Base-by-base conservation (phyloP, 2,888 invertebrate species). In the Chrysopilus asiliformis region DNA sequence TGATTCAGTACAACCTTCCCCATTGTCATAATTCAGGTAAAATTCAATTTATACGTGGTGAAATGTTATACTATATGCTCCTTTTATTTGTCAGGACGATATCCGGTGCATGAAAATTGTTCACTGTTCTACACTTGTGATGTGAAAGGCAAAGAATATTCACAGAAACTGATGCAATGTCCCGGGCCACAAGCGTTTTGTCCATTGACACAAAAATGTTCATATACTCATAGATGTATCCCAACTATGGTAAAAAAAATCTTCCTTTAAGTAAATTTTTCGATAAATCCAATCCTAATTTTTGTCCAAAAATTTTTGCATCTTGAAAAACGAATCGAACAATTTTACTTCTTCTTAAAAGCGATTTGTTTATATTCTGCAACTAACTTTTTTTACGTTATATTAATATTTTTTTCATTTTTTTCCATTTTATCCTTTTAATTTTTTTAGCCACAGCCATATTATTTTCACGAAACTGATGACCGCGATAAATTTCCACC, bases 111-210 rank as follows among this genome's bases (percentile, higher is more conserved):
- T n/a, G 44, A 54, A 6, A 52, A 59, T 22, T 57, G 58, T 38
- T 52, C 51, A 19, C 44, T 55, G 13, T 65, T 56, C 38, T 60
- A 58, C 32, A 53, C 50, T 27, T 65, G 65, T 39, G 53, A 58
- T 19, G 36, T 45, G 20, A 42, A 40, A 29, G 43, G 41, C 17
- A 34, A 43, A 26, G 42, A 53, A 20, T 46, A 50, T 34, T 49
- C 47, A 16, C 53, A 53, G 4, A 51, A 50, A 27, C 47, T 62
- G 3, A 53, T 53, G 31, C 46, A 51, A 24, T 65, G 65, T 40
- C 60, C 60, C 1, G 38, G 40, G 3, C 46, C 50, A 13, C 56
- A 51, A 14, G 45, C 55, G 5, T 64, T 56, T 45, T 57, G 56
- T 13, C 48, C 57, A 2, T 34, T 36, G n/a, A 43, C 45, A 2